phyloP scores from a whole-genome alignment of 2,888 invertebrate species.

The Spodoptera picta region DNA sequence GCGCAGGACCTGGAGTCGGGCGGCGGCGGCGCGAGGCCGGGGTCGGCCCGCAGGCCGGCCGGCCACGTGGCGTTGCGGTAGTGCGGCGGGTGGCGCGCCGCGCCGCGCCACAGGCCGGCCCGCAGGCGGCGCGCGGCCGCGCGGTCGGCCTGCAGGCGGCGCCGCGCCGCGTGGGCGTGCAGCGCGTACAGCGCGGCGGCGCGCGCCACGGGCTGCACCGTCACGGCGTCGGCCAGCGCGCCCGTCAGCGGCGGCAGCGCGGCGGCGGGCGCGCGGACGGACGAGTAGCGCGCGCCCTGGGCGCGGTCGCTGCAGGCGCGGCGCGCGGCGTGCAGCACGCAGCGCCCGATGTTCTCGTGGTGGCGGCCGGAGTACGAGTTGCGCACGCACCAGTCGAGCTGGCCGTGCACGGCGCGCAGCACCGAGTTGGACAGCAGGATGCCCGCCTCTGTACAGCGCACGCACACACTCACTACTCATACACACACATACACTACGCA shows the following conservation, averaged over 20 bases:
- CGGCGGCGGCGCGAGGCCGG: slow-evolving; percentile 81
- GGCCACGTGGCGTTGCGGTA: slow-evolving; percentile 93
- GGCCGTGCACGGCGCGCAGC: slow-evolving; percentile 92
- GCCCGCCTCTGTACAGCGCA: slow-evolving; percentile 91
- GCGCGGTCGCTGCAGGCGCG: slow-evolving; percentile 88
- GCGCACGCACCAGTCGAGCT: slow-evolving; percentile 96
- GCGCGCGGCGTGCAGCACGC: slow-evolving; percentile 92
- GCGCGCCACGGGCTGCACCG: slow-evolving; percentile 73
- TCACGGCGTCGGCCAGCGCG: slow-evolving; percentile 78
- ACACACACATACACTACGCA: too few species aligned
- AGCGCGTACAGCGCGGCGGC: slow-evolving; percentile 91
- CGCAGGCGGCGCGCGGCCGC: slow-evolving; percentile 54
- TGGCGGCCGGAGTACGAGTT: slow-evolving; percentile 95
- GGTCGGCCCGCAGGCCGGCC: slow-evolving; percentile 88
- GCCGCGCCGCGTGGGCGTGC: slow-evolving; percentile 91
- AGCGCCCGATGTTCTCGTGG: slow-evolving; percentile 96
- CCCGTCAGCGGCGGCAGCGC: slow-evolving; percentile 63
- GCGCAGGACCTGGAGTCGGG: slow-evolving; percentile 89
- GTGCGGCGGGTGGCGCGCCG: slow-evolving; percentile 68
- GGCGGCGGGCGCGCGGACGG: slow-evolving; percentile 14
- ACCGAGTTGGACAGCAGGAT: slow-evolving; percentile 96
- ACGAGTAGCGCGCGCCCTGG: slow-evolving; percentile 69
- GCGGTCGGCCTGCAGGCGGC: slow-evolving; percentile 77
- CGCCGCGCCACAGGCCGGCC: slow-evolving; percentile 58
- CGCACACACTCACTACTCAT: neutral